Evolutionary conservation across 2,888 invertebrate species (phyloP), one percentile per base, ranked within the genome.

Genomic region (Pherbina coryleti): DNA sequence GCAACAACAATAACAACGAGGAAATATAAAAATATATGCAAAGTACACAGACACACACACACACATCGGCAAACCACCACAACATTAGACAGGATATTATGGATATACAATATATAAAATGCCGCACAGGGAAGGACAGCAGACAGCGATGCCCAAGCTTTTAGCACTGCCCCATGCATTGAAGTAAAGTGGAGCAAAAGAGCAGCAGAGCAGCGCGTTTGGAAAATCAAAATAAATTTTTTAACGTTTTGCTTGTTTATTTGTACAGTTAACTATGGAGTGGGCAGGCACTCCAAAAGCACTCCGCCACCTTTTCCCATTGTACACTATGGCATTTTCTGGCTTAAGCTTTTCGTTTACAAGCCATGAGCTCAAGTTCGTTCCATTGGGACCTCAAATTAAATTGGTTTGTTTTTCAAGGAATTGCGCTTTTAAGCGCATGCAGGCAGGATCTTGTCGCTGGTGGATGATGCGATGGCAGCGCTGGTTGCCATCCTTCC

Each of bases 371-470:
- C 67, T 28, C 8, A 44, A 11, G 22, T 34, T 19, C 19, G 66
- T 82, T 82, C 87, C 83, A 79, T 81, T 81, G 88, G 85, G 83
- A 85, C 82, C 83, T 84, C 82, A 87, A 87, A 87, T 88, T 85
- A 87, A 87, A 87, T 87, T 86, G 86, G 85, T 86, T 87, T 85
- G 84, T 84, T 87, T 86, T 84, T 77, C 77, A 76, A 79, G 74
- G 75, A 77, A 78, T 82, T 81, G 82, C 80, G 81, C 82, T 81
- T 82, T 82, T 82, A 78, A 77, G 14, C 22, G 55, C 64, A 62
- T 25, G 31, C 64, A 5, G 55, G 25, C 5, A 31, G 64, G 34
- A 64, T 31, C 64, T 64, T n/a, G 31, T 5, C 19, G 7, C 7
- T 5, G 55, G 55, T 55, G 55, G 55, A 55, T 22, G 19, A 55